Evolutionary conservation across 1,140 invertebrate species (phyloP), one percentile per base, ranked within the genome.

Genomic region (Apocrypta bakeri): DNA sequence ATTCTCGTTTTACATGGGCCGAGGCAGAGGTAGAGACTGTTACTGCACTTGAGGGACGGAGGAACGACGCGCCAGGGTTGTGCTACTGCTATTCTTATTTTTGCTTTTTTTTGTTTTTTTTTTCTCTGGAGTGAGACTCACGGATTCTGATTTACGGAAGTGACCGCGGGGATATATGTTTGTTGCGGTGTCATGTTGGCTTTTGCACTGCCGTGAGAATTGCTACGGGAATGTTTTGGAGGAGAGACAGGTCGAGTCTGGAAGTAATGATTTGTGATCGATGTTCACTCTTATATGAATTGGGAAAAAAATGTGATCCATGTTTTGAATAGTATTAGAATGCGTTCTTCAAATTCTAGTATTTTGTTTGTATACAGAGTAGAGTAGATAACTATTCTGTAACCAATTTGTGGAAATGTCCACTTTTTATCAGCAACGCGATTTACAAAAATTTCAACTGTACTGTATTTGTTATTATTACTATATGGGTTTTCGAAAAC

Each of bases 1-100:
- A 90, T 90, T 87, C 85, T 76, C 68, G 75, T 64, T 85, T 86
- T 85, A 86, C 87, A 83, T 48, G 79, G 31, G 73, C 56, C 12
- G 40, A 21, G 71, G 79, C 71, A 84, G 85, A 81, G 21, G 17
- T 6, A 17, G 48, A 56, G 48, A 56, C 48, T 56, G 48, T 17
- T 56, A 56, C 17, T 21, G 48, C 21, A 21, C 21, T 56, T n/a
- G 17, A 56, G 48, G 17, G 48, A 17, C 48, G 21, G n/a, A 21
- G 17, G 29, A 69, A 27, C 68, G 68, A 69, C 68, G 64, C 68
- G 68, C 27, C 17, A 69, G 68, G 68, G 68, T 29, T 31, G 68
- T 7, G n/a, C 63, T 24, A 2, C 63, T 3, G 24, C 63, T 66
- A 25, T n/a, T n/a, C n/a, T n/a, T 25, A 25, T 66, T 25, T 24